These are phyloP conservation scores for Dicranocentrus wangi DNA, from an alignment of 2,888 invertebrate species.

Conservation along the genomic window DNA sequence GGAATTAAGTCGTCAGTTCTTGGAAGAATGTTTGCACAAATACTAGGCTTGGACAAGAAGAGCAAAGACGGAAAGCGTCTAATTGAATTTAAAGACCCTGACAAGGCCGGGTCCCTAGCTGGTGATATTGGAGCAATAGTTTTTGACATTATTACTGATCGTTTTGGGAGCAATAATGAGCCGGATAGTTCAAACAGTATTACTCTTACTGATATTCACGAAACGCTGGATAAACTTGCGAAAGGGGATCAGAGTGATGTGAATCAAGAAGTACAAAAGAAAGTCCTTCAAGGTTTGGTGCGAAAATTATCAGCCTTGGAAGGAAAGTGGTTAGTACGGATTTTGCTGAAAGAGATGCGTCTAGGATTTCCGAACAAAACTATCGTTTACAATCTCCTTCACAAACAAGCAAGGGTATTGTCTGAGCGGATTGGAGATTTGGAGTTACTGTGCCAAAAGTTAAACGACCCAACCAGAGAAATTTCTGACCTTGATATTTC, in stretches of 20 bases:
- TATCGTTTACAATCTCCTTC: slow-evolving; percentile 63
- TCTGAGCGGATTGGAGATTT: slow-evolving; percentile 63
- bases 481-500: slow-evolving; percentile 40
- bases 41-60: slow-evolving; percentile 66
- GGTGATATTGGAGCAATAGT: slow-evolving; percentile 66
- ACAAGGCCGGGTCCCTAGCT: slow-evolving; percentile 34
- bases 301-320: slow-evolving; percentile 64
- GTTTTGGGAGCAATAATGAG: slow-evolving; percentile 23
- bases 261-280: slow-evolving; percentile 60
- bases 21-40: slow-evolving; percentile 64
- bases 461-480: slow-evolving; percentile 66
- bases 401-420: slow-evolving; percentile 62
- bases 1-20: slow-evolving; percentile 65
- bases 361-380: slow-evolving; percentile 53
- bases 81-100: slow-evolving; percentile 64
- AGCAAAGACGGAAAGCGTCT: slow-evolving; percentile 66
- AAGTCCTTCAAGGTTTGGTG: slow-evolving; percentile 61
- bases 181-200: background rate
- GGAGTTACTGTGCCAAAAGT: slow-evolving; percentile 67
- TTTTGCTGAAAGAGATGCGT: slow-evolving; percentile 66
- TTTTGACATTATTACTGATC: slow-evolving; percentile 35
- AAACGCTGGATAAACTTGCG: slow-evolving; percentile 64
- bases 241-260: slow-evolving; percentile 36
- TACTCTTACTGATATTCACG: slow-evolving; percentile 63
- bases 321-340: slow-evolving; percentile 71